Conservation (phyloP, 1,140 invertebrate species). For the Drosophila ficusphila region DNA sequence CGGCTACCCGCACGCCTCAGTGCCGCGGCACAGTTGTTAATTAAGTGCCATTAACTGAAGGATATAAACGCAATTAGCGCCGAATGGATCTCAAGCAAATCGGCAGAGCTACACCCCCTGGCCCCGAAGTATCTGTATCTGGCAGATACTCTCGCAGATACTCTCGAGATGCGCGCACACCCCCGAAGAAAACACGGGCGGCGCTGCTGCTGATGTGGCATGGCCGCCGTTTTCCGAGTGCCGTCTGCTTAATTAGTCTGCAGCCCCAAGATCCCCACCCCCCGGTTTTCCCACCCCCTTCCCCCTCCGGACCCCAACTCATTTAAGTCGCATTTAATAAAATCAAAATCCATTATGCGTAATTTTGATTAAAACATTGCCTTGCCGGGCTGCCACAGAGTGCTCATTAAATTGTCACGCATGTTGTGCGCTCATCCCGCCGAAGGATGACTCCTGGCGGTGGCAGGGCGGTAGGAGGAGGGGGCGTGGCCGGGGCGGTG, state of each 20-base stretch:
- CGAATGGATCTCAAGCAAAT: conserved; percentile 78
- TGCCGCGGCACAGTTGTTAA: conserved; percentile 77
- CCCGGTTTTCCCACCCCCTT: not conserved
- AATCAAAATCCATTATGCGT: conserved; percentile 81
- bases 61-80: conserved; percentile 83
- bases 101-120: conserved; percentile 29
- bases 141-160: conserved; percentile 22
- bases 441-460: conserved; percentile 1
- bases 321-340: conserved; percentile 83
- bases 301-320: conserved; percentile 52
- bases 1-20: conserved; percentile 53
- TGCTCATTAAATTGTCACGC: conserved; percentile 82
- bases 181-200: conserved; percentile 22
- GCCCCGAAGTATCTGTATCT: not conserved
- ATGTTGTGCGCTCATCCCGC: conserved; percentile 60
- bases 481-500: conserved; percentile 14
- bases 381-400: conserved; percentile 22
- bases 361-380: conserved; percentile 83
- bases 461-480: not conserved
- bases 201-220: conserved; percentile 79
- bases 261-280: conserved; percentile 10
- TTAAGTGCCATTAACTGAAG: conserved; percentile 83
- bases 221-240: conserved; percentile 59
- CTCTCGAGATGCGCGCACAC: conserved; percentile 8
- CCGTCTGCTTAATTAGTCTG: conserved; percentile 82